Evolutionary conservation across 2,113 vertebrate genomes (phyloP).

Genomic region (Dasyprocta punctata): DNA sequence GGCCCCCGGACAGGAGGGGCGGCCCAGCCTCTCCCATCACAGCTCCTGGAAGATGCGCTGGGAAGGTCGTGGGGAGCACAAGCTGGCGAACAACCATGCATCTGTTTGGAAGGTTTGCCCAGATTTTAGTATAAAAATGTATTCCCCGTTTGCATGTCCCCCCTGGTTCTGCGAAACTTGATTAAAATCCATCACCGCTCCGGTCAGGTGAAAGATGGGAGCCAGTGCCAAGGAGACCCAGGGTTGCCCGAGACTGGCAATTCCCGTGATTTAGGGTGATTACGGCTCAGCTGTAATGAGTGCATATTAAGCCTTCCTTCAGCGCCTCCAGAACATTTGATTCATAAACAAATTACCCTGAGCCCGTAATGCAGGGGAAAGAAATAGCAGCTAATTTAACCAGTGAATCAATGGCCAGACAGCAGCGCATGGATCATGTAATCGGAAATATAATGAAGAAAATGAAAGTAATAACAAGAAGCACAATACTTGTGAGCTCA

Average conservation of each 20-base stretch:
- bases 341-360: constrained; percentile 78
- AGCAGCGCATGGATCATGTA: not conserved
- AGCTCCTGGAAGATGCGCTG: accelerated
- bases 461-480: not conserved
- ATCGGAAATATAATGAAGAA: not conserved
- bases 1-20: accelerated
- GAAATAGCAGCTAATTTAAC: constrained; percentile 79
- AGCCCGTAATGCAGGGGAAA: constrained; percentile 46
- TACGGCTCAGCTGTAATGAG: constrained; percentile 36
- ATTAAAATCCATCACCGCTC: not conserved
- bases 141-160: too few relatives aligned
- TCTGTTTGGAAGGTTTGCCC: not conserved
- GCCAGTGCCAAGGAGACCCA: not conserved
- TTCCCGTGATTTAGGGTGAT: constrained; percentile 6
- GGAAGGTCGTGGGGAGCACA: not conserved
- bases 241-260: not conserved
- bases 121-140: not conserved
- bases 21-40: accelerated
- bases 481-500: accelerated
- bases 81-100: accelerated
- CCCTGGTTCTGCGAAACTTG: not conserved
- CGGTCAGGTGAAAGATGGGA: not conserved
- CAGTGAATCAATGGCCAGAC: constrained; percentile 60
- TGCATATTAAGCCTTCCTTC: constrained; percentile 56
- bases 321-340: constrained; percentile 51